Conservation (phyloP, 2,113 vertebrate species). For the Morone chrysops region DNA sequence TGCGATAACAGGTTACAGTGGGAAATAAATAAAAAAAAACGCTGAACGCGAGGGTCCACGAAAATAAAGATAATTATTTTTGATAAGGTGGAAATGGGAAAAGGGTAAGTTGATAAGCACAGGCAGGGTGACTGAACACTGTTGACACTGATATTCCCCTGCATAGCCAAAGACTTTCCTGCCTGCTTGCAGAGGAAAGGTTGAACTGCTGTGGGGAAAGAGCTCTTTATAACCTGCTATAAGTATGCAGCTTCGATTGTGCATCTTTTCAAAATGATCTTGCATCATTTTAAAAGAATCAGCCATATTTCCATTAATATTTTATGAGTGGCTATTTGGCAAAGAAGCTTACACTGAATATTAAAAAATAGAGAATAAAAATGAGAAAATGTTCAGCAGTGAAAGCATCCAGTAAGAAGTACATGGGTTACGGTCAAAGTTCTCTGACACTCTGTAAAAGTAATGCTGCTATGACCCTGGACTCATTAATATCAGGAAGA, state of each 20-base stretch:
- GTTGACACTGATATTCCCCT: conserved; percentile 57
- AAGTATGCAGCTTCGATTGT: background rate
- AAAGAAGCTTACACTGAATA: background rate
- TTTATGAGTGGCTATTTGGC: conserved; percentile 1
- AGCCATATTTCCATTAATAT: background rate
- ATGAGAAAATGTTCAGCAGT: background rate
- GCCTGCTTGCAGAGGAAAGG: conserved; percentile 8
- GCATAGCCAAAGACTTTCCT: conserved; percentile 25
- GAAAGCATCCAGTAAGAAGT: background rate
- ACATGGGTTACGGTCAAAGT: background rate
- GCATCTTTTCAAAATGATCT: background rate
- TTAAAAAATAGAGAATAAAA: background rate
- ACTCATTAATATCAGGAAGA: conserved; percentile 21
- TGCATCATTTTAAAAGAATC: background rate
- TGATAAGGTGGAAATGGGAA: conserved; percentile 78
- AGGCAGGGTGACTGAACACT: conserved; percentile 59
- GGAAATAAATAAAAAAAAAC: conserved; percentile 27
- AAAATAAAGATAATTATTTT: conserved; percentile 80
- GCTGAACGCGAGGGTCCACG: background rate
- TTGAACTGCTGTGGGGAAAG: background rate
- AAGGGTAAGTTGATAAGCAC: conserved; percentile 74
- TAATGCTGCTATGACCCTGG: conserved; percentile 7
- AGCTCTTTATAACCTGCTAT: background rate
- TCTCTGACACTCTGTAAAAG: background rate
- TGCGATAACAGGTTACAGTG: conserved; percentile 69